A percentile compares a stretch with the other conserved stretches of the same genome.
Conservation (phyloP, 2,888 invertebrate species). For the Mesorhabditis spiculigera region DNA sequence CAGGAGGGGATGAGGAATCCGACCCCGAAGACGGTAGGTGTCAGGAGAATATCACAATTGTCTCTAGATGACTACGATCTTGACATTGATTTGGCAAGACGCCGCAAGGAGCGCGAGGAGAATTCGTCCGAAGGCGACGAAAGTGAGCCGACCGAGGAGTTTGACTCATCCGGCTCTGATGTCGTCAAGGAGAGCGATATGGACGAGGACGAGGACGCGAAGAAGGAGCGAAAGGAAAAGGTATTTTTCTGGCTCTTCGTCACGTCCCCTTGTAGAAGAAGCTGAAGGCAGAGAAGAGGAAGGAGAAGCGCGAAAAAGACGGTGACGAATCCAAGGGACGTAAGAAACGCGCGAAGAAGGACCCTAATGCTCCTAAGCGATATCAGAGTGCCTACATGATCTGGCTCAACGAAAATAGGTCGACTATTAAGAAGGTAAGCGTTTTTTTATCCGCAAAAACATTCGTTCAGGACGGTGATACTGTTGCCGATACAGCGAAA, state of each 20-base stretch:
- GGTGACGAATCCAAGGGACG: not conserved
- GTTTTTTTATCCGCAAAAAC: not conserved
- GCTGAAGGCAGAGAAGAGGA: slow-evolving; percentile 88
- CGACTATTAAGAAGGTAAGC: slow-evolving; percentile 74
- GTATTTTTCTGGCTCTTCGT: not conserved
- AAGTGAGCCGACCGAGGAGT: slow-evolving; percentile 59
- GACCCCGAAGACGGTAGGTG: slow-evolving; percentile 41
- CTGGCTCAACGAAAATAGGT: slow-evolving; percentile 81
- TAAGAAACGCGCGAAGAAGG: slow-evolving; percentile 60
- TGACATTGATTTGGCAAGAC: slow-evolving; percentile 42
- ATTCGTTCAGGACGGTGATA: slow-evolving; percentile 70
- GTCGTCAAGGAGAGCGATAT: slow-evolving; percentile 60
- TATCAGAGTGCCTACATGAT: slow-evolving; percentile 86
- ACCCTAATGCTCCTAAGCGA: slow-evolving; percentile 81
- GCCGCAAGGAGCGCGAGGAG: slow-evolving; percentile 23
- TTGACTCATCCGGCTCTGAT: slow-evolving; percentile 27
- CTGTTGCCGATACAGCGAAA: slow-evolving; percentile 85
- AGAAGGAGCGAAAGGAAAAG: slow-evolving; percentile 60
- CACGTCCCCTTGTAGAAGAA: slow-evolving; percentile 69
- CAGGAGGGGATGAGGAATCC: slow-evolving; percentile 55
- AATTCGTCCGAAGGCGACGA: slow-evolving; percentile 48
- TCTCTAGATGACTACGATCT: slow-evolving; percentile 54
- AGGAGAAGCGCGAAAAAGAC: slow-evolving; percentile 8
- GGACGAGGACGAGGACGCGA: slow-evolving; percentile 58
- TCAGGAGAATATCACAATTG: not conserved